Conservation (phyloP, 1,140 invertebrate genomes). For the Antheraea pernyi region DNA sequence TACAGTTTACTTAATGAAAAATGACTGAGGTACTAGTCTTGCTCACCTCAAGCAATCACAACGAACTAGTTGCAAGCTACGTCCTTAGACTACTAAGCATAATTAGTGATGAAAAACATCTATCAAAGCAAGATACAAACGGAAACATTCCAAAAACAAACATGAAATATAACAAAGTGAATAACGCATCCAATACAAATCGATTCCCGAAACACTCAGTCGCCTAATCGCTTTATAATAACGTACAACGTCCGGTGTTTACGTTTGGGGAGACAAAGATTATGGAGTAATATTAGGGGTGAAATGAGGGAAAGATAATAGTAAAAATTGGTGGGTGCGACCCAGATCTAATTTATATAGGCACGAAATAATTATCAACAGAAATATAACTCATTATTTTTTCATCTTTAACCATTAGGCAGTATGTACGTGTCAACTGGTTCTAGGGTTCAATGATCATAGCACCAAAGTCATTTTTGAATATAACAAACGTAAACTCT, state of each 20-base stretch:
- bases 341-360: background rate
- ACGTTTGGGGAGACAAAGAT: background rate
- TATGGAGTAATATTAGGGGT: background rate
- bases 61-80: too few species aligned
- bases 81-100: too few species aligned
- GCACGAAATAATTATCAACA: background rate
- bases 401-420: background rate
- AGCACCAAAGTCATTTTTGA: too few species aligned
- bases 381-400: background rate
- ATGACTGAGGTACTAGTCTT: too few species aligned
- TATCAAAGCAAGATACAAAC: background rate
- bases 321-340: background rate
- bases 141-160: background rate
- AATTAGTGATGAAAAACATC: background rate
- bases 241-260: background rate
- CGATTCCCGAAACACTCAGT: background rate
- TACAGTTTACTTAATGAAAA: too few species aligned
- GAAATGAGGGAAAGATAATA: background rate
- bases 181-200: background rate
- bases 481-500: too few species aligned
- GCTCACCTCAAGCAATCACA: background rate
- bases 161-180: background rate
- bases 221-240: conserved; percentile 3
- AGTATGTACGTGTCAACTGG: background rate
- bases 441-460: background rate